These are phyloP conservation scores for Xestia c-nigrum DNA, from an alignment of 2,888 invertebrate species.

Conservation along the genomic window DNA sequence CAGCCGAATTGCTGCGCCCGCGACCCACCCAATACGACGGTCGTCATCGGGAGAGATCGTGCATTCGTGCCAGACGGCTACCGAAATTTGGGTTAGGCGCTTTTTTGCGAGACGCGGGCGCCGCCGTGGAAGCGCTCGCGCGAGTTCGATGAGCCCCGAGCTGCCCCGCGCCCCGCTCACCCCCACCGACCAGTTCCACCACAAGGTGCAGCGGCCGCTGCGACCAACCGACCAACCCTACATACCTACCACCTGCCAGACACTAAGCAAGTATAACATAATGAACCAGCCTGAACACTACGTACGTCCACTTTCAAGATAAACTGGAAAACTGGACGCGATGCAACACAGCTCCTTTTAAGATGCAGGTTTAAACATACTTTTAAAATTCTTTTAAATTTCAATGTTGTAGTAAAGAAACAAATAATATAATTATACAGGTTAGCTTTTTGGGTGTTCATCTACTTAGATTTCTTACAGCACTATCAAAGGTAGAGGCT, in stretches of 20 bases:
- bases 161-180: conserved; percentile 69
- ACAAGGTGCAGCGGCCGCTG: conserved; percentile 88
- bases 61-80: conserved; percentile 81
- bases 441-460: neutral
- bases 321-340: conserved; percentile 58
- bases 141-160: conserved; percentile 86
- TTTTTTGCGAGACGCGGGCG: conserved; percentile 85
- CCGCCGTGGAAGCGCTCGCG: conserved; percentile 73
- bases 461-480: neutral
- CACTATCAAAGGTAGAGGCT: neutral
- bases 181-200: conserved; percentile 85
- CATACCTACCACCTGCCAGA: conserved; percentile 90
- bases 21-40: conserved; percentile 63
- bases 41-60: conserved; percentile 78
- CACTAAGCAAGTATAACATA: conserved; percentile 83
- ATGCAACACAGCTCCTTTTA: conserved; percentile 23
- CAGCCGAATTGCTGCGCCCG: conserved; percentile 72
- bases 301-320: conserved; percentile 70
- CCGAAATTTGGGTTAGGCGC: conserved; percentile 88
- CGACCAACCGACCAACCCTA: conserved; percentile 84
- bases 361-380: conserved; percentile 15
- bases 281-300: conserved; percentile 71
- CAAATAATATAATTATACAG: neutral
- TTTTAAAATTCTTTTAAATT: neutral
- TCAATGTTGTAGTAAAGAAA: neutral